Evolutionary conservation across 53 echinoderm and acorn worm genomes (phyloP), one percentile per base, ranked within the genome.

Genomic region (Paracentrotus lividus): DNA sequence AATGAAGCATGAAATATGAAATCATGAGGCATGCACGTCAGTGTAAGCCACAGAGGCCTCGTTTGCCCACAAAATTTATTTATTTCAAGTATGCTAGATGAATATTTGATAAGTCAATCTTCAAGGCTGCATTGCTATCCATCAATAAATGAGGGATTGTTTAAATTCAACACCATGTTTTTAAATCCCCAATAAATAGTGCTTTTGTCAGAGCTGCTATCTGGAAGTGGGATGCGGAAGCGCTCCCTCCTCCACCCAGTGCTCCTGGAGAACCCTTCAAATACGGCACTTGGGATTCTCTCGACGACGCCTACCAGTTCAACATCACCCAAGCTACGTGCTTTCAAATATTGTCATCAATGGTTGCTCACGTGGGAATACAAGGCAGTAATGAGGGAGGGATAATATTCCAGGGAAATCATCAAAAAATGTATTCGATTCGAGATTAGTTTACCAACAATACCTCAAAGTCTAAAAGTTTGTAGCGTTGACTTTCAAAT

Each of bases 91-190:
- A 26, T 42, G 20, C 81, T 81, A 9, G 27, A 81, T 81, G n/a
- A 81, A 81, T 81, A 81, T 45, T 81, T 81, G 81, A 81, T 81
- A 81, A n/a, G n/a, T 78, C 81, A 81, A 81, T 47, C 81, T 81
- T n/a, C 44, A 47, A 45, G 81, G n/a, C 44, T 45, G 45, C 26
- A 15, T 2, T 44, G 27, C 12, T 26, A 26, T 26, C 44, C 24
- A 81, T 81, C 81, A 21, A 47, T 47, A 47, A n/a, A 81, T 45
- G 45, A 81, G 47, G 24, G 20, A 7, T 81, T 45, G n/a, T 9
- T 72, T 0, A 72, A 72, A 72, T 72, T 2, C 13, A 81, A 45
- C 33, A 81, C 47, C 81, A 81, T 26, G 23, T 47, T 81, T 23
- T 2, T 9, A 81, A n/a, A 81, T 81, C 8, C 47, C 45, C 44